Conservation (phyloP, 2,797 vertebrate species). For the Micropoecilia bifurca region DNA sequence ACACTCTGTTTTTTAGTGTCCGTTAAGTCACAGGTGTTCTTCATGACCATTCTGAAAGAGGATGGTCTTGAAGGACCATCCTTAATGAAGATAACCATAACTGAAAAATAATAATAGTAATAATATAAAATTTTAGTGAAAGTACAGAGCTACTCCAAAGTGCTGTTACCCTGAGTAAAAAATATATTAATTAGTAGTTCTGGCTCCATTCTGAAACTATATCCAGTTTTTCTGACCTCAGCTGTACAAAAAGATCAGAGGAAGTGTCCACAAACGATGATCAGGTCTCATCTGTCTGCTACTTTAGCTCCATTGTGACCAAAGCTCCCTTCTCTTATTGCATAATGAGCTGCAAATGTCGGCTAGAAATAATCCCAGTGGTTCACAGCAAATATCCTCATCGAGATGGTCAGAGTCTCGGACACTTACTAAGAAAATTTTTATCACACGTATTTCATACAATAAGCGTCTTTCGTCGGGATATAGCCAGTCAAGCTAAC, state of each 20-base stretch:
- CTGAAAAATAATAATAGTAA: too few species aligned
- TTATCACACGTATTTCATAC: background rate
- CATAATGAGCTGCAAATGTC: background rate
- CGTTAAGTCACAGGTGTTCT: too few species aligned
- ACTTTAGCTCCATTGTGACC: background rate
- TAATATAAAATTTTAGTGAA: background rate
- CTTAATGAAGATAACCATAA: too few species aligned
- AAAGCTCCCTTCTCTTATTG: background rate
- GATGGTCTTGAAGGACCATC: too few species aligned
- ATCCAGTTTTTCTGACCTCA: background rate
- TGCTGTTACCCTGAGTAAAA: background rate
- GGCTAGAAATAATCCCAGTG: background rate
- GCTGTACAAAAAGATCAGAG: background rate
- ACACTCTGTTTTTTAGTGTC: too few species aligned
- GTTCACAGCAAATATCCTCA: background rate
- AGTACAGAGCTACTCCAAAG: background rate
- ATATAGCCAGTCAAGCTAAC: background rate
- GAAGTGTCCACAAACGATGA: background rate
- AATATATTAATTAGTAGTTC: background rate
- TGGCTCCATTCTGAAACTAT: background rate
- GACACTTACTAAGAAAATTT: background rate
- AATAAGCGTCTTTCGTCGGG: background rate
- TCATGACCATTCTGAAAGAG: too few species aligned
- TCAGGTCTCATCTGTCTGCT: background rate
- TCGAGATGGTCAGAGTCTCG: background rate